phyloP scores from a whole-genome alignment of 1,140 invertebrate species.

The Zaprionus tsacasi region DNA sequence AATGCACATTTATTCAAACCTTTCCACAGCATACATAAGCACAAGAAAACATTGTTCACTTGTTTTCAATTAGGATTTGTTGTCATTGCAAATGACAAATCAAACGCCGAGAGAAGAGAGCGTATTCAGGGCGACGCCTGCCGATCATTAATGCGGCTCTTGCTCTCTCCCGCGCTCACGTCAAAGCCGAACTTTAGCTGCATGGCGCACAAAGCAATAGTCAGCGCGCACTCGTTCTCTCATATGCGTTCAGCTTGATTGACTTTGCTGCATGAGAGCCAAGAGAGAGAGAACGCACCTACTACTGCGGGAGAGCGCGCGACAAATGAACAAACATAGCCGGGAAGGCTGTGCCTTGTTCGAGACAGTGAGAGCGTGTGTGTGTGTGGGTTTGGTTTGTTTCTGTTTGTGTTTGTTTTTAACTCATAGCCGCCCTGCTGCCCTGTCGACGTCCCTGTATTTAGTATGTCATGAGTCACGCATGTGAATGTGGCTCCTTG shows the following conservation, averaged over 20 bases:
- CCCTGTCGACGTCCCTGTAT: not conserved
- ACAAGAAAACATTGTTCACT: not conserved
- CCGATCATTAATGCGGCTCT: not conserved
- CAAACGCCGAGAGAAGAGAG: not conserved
- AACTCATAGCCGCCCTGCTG: conserved; percentile 2
- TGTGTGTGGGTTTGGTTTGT: not conserved
- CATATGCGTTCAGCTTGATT: conserved; percentile 6
- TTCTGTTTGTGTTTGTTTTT: not conserved
- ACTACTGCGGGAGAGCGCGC: not conserved
- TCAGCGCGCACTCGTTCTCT: conserved; percentile 4
- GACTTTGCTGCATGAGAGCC: conserved; percentile 21
- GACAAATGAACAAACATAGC: conserved; percentile 6
- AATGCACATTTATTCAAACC: not conserved
- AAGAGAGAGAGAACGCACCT: not conserved
- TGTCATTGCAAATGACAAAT: not conserved
- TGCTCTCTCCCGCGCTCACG: conserved; percentile 2
- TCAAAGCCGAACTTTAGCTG: not conserved
- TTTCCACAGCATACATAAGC: not conserved
- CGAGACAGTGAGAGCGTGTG: not conserved
- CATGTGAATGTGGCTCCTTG: conserved; percentile 53
- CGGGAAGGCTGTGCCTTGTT: conserved; percentile 11
- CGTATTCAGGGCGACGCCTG: not conserved
- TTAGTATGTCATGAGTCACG: conserved; percentile 66
- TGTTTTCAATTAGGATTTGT: not conserved
- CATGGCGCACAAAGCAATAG: not conserved